A percentile compares a stretch with the other conserved stretches of the same genome.
Conservation (phyloP, 2,797 vertebrate genomes). For the Myotis findleyi region DNA sequence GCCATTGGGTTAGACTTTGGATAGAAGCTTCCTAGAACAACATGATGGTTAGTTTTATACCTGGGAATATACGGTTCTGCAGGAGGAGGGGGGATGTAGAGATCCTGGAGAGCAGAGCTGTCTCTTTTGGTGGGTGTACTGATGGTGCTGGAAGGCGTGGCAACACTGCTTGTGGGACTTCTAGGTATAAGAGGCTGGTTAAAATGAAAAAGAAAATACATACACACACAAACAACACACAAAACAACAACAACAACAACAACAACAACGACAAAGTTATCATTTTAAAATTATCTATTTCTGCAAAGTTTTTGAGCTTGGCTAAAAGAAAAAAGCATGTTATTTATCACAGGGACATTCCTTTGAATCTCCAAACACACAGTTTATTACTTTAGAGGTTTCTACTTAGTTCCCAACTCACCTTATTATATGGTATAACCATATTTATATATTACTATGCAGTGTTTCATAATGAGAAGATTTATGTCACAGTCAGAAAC, state of each 20-base stretch:
- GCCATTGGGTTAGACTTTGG: constrained; percentile 1
- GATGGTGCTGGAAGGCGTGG: constrained; percentile 97
- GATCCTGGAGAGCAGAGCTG: constrained; percentile 97
- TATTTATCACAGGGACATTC: constrained; percentile 60
- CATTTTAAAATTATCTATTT: constrained; percentile 76
- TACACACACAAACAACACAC: constrained; percentile 83
- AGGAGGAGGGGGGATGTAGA: constrained; percentile 98
- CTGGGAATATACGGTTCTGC: constrained; percentile 96
- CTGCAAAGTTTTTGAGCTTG: constrained; percentile 69
- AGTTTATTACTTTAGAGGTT: constrained; percentile 37
- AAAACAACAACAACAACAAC: constrained; percentile 81
- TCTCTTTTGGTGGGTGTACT: constrained; percentile 98
- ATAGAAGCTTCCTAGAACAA: constrained; percentile 15
- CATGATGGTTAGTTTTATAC: constrained; percentile 85
- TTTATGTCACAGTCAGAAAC: constrained; percentile 39
- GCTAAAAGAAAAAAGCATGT: constrained; percentile 75
- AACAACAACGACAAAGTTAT: constrained; percentile 78
- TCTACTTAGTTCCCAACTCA: constrained; percentile 68
- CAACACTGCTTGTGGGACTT: constrained; percentile 97
- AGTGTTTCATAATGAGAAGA: constrained; percentile 58
- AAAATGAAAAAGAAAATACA: constrained; percentile 86
- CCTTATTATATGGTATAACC: constrained; percentile 56
- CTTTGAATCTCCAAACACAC: constrained; percentile 23
- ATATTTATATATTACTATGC: constrained; percentile 4
- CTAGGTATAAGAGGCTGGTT: constrained; percentile 97